Conservation (phyloP, 2,113 vertebrate species). For the Rhinolophus sinicus region DNA sequence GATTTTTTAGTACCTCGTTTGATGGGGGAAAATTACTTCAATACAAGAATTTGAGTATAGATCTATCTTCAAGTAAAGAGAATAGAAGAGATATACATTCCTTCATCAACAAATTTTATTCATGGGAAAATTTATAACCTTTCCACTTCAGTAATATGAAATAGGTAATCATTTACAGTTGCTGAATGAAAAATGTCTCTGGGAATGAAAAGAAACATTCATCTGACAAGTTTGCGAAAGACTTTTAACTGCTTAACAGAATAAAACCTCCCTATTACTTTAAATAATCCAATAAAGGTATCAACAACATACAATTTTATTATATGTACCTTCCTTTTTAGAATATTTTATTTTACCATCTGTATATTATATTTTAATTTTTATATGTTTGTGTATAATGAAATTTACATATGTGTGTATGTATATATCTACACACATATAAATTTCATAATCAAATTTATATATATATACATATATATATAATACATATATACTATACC, state of each 20-base stretch:
- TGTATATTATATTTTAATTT: neutral
- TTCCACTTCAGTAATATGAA: conserved; percentile 12
- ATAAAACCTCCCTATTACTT: conserved; percentile 23
- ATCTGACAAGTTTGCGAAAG: neutral
- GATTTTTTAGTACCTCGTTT: conserved; percentile 67
- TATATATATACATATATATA: too few relatives aligned
- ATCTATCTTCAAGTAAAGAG: conserved; percentile 12
- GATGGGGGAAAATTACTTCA: conserved; percentile 30
- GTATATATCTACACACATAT: neutral
- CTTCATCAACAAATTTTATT: conserved; percentile 8
- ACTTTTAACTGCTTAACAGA: neutral
- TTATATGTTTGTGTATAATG: neutral
- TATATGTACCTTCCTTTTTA: neutral
- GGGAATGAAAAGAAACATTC: neutral
- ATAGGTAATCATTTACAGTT: neutral
- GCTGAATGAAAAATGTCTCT: neutral
- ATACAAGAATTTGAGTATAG: conserved; percentile 46
- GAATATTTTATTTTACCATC: conserved; percentile 4
- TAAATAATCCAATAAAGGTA: neutral
- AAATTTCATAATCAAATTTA: neutral
- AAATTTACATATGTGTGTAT: too few relatives aligned
- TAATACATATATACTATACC: neutral
- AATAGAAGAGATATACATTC: neutral
- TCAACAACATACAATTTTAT: neutral
- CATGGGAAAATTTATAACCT: neutral